Base-by-base conservation (phyloP, 1,140 invertebrate genomes). In the Neodiprion fabricii region DNA sequence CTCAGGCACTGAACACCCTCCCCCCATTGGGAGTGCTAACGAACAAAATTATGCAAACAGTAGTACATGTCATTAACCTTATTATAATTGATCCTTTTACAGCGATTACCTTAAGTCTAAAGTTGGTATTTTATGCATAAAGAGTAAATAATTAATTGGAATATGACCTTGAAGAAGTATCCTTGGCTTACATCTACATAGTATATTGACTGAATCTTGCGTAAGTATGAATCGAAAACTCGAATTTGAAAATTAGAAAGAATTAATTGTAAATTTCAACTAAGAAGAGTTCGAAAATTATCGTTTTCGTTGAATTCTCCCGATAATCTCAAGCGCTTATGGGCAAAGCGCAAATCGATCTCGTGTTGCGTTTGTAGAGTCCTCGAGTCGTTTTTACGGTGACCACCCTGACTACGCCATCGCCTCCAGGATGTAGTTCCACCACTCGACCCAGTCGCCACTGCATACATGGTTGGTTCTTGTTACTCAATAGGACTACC, bases 1-100 rank as follows among this genome's bases (percentile, higher is more conserved):
- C 17, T 17, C 17, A 17, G 17, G 17, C 73, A 74, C 73, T 67
- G 69, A 74, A 74, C 73, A 74, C 69, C 67, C 73, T 74, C 73
- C 73, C 72, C 73, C 48, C 73, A 48, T 74, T 74, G 73, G 73
- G 47, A 74, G 73, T 70, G 67, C 69, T 74, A 69, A 74, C 73
- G 67, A 70, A 70, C 67, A 74, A 74, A 48, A 74, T 74, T 5
- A 74, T 70, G 50, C 67, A 48, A 61, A 53, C 28, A 21, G 50
- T 74, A 70, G 17, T 17, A 17, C 73, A 74, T 69, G 23, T 28
- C 23, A 17, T 49, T 61, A 14, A 5, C 4, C n/a, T 61, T n/a
- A 12, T 61, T 61, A 67, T 70, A 40, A 5, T 23, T 40, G 50
- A 67, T 67, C 68, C 67, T 69, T 67, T 70, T 48, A 9, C 67